phyloP scores from a whole-genome alignment of 2,888 invertebrate species.

The Leptopilina myrica region DNA sequence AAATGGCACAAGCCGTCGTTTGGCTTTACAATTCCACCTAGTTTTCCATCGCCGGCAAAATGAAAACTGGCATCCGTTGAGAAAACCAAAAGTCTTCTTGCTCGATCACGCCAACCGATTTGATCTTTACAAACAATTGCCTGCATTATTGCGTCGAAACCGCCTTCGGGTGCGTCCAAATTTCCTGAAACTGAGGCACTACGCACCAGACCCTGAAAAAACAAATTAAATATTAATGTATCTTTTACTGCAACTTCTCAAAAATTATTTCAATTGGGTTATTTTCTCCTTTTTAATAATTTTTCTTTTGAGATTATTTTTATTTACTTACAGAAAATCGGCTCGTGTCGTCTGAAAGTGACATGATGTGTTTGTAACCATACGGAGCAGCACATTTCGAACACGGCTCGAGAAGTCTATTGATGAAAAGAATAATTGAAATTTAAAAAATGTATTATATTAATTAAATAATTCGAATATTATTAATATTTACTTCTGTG shows the following conservation, averaged over 20 bases:
- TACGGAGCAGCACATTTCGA: slow-evolving; percentile 94
- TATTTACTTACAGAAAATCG: slow-evolving; percentile 89
- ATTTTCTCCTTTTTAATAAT: no score
- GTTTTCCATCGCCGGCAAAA: slow-evolving; percentile 99
- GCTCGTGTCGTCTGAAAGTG: slow-evolving; percentile 88
- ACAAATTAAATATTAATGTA: slow-evolving; percentile 3
- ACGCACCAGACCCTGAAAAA: slow-evolving; percentile 83
- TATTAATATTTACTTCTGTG: slow-evolving; percentile 84
- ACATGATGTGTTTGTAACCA: slow-evolving; percentile 96
- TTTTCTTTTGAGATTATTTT: neutral
- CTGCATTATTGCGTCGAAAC: slow-evolving; percentile 99
- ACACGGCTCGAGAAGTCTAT: slow-evolving; percentile 85
- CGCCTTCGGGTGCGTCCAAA: slow-evolving; percentile 98
- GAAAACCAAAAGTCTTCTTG: slow-evolving; percentile 96
- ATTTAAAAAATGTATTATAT: neutral
- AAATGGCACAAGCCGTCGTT: slow-evolving; percentile 93
- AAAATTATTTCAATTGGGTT: no score
- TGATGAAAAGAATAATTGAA: slow-evolving; percentile 28
- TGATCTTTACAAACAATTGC: slow-evolving; percentile 93
- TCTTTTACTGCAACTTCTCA: neutral
- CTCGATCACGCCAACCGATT: slow-evolving; percentile 97
- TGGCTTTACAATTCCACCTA: slow-evolving; percentile 89
- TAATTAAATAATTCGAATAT: neutral
- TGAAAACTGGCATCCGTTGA: slow-evolving; percentile 99
- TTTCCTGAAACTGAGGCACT: slow-evolving; percentile 95